phyloP scores from a whole-genome alignment of 2,888 invertebrate genomes.

The Neria commutata region DNA sequence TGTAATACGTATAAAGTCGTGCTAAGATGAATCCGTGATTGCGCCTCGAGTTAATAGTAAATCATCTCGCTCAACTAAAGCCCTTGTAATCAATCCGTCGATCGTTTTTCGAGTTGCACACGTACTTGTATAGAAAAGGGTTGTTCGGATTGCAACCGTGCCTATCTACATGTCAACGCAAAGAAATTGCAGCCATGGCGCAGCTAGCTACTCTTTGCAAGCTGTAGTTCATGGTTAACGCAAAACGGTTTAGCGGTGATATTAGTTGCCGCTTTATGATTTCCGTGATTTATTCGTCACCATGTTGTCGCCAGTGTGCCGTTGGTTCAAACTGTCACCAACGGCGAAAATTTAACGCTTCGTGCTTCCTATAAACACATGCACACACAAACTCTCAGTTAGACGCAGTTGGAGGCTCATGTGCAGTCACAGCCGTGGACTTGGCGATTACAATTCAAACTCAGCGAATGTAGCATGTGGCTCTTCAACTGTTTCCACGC shows the following conservation, averaged over 20 bases:
- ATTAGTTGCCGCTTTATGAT: slow-evolving; percentile 31
- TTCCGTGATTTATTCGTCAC: slow-evolving; percentile 53
- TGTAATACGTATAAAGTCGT: no score
- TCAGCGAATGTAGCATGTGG: slow-evolving; percentile 57
- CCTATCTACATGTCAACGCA: no score
- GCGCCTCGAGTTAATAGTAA: slow-evolving; percentile 56
- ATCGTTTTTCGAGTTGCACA: no score
- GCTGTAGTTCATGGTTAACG: no score
- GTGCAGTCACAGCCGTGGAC: slow-evolving; percentile 6
- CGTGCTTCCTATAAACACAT: slow-evolving; percentile 37
- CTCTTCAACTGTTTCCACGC: slow-evolving; percentile 62
- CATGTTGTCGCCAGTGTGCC: slow-evolving; percentile 52
- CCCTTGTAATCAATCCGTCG: no score
- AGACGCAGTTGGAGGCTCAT: slow-evolving; percentile 33
- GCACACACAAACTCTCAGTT: not conserved
- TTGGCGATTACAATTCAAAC: not conserved
- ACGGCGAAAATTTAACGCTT: slow-evolving; percentile 45
- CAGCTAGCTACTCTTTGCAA: no score
- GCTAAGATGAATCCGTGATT: slow-evolving; percentile 55
- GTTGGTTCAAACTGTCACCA: slow-evolving; percentile 49
- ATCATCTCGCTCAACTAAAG: no score
- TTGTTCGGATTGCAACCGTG: no score
- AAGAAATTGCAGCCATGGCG: no score
- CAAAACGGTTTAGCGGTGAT: slow-evolving; percentile 12
- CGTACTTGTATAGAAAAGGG: no score